phyloP scores from a whole-genome alignment of 2,888 invertebrate species.

The Rhaphigaster nebulosa region DNA sequence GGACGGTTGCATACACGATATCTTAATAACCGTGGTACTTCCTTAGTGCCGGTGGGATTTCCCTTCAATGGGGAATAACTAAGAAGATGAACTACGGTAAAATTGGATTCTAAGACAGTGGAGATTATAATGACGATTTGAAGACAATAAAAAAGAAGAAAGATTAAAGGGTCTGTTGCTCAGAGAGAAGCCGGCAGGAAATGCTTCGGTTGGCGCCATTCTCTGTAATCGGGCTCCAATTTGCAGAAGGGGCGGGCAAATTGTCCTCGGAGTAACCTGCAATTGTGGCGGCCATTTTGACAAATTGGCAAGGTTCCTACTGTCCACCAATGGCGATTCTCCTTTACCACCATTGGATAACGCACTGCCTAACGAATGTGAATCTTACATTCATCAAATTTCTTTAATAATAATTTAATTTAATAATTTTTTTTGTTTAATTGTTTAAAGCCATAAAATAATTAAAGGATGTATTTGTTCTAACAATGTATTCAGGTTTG shows the following conservation, averaged over 20 bases:
- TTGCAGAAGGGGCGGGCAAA: neutral
- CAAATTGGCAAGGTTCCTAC: neutral
- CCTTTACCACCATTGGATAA: neutral
- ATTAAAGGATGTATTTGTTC: too few relatives aligned
- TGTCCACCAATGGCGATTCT: conserved; percentile 5
- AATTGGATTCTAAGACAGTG: neutral
- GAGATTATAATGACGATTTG: neutral
- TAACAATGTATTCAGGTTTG: too few relatives aligned
- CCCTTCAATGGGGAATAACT: neutral
- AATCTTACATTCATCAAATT: neutral
- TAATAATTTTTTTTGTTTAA: too few relatives aligned
- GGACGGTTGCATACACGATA: conserved; percentile 40
- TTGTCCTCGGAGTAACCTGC: neutral
- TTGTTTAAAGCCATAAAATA: too few relatives aligned
- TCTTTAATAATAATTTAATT: too few relatives aligned
- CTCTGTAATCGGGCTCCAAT: conserved; percentile 18
- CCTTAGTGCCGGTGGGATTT: neutral
- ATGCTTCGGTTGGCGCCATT: conserved; percentile 13
- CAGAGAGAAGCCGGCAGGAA: neutral
- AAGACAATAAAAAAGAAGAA: conserved; percentile 9
- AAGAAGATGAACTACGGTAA: neutral
- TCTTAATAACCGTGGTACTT: neutral
- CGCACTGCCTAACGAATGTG: neutral
- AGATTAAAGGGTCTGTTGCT: neutral
- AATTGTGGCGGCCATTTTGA: conserved; percentile 35